Percentiles rank a stretch among this genome's conserved stretches.
Evolutionary conservation across 2,797 vertebrate genomes (phyloP).

Genomic region (Galagoides demidoff): DNA sequence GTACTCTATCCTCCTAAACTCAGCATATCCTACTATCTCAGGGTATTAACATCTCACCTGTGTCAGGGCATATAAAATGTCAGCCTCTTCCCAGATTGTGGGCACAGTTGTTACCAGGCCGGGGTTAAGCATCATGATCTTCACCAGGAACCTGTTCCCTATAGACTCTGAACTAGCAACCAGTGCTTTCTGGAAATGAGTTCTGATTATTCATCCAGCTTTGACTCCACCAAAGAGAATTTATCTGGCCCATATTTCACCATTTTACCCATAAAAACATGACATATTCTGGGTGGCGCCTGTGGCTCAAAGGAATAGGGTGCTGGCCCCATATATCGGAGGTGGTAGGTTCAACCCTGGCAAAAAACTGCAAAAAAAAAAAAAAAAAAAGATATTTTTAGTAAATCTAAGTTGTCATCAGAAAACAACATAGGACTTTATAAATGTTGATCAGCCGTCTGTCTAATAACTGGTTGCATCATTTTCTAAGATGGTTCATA

Average conservation of each 20-base stretch:
- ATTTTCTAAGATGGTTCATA: neutral
- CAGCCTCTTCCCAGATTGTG: neutral
- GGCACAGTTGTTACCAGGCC: neutral
- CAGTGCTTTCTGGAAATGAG: neutral
- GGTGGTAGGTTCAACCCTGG: too few relatives aligned
- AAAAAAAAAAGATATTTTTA: too few relatives aligned
- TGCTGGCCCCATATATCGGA: too few relatives aligned
- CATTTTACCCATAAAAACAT: neutral
- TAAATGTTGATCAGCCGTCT: neutral
- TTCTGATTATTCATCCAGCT: neutral
- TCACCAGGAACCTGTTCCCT: neutral
- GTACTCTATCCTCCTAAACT: neutral
- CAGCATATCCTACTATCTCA: neutral
- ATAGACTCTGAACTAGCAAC: neutral
- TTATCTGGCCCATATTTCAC: neutral
- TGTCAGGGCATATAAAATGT: neutral
- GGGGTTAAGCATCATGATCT: neutral
- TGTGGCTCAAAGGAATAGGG: too few relatives aligned
- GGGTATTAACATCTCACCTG: neutral
- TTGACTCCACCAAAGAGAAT: neutral
- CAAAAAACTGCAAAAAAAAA: too few relatives aligned
- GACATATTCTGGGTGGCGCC: too few relatives aligned
- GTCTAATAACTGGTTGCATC: neutral
- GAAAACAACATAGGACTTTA: neutral
- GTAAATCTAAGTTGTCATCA: neutral